Percentiles rank a stretch among this genome's conserved stretches.
Evolutionary conservation across 2,113 vertebrate species (phyloP).

Genomic region (Sylvilagus bachmani): DNA sequence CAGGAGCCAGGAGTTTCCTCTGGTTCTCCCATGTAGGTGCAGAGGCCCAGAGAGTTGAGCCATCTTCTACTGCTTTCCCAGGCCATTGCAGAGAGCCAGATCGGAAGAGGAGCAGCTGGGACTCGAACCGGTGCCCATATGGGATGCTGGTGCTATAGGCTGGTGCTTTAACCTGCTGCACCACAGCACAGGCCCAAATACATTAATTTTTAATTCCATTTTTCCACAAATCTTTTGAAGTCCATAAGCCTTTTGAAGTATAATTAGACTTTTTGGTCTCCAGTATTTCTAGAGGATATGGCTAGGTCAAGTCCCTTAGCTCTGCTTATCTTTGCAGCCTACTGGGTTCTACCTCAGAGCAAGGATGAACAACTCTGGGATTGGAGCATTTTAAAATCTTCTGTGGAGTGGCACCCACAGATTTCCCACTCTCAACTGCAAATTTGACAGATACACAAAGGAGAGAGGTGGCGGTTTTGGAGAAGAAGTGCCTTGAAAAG

Average conservation of each 20-base stretch:
- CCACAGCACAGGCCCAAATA: too few species aligned
- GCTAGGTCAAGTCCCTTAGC: not conserved
- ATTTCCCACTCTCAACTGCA: not conserved
- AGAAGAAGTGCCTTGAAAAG: not conserved
- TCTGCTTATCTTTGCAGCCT: not conserved
- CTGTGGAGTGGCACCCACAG: not conserved
- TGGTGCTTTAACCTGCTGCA: too few species aligned
- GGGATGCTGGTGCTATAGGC: too few species aligned
- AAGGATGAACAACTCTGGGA: slow-evolving; percentile 1
- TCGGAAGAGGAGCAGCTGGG: too few species aligned
- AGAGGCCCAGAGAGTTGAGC: too few species aligned
- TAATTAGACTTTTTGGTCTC: not conserved
- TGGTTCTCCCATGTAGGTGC: too few species aligned
- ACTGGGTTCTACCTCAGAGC: not conserved
- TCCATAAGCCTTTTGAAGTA: not conserved
- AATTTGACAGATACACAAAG: not conserved
- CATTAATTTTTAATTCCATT: too few species aligned
- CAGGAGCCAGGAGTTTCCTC: too few species aligned
- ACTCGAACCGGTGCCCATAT: too few species aligned
- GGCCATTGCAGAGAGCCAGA: too few species aligned
- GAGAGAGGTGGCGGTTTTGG: not conserved
- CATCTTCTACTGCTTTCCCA: too few species aligned
- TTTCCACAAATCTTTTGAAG: too few species aligned
- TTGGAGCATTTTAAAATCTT: not conserved
- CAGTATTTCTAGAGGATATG: not conserved